Percentiles rank a stretch among this genome's conserved stretches.
Evolutionary conservation across 1,140 invertebrate genomes (phyloP).

Genomic region (Anthonomus grandis): DNA sequence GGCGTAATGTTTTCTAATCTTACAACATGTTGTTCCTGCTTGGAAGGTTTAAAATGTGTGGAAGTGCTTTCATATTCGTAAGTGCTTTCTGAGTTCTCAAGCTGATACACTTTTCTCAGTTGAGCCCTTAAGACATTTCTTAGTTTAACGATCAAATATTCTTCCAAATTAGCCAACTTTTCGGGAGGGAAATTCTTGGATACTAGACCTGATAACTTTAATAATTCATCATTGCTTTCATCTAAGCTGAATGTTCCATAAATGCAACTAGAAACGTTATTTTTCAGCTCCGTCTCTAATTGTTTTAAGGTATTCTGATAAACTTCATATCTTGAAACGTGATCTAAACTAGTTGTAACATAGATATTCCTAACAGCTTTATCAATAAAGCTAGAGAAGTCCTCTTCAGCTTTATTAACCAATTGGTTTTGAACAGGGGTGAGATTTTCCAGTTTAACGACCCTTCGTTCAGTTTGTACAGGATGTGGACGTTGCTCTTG

Average conservation of each 20-base stretch:
- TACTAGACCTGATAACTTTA: neutral
- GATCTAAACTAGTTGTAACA: neutral
- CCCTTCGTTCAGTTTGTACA: neutral
- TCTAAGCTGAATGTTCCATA: neutral
- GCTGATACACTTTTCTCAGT: neutral
- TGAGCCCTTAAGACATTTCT: neutral
- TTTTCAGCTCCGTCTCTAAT: slow-evolving; percentile 4
- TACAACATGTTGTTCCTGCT: neutral
- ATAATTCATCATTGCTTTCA: neutral
- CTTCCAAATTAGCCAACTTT: neutral
- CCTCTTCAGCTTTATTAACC: neutral
- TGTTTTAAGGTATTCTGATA: neutral
- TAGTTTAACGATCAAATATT: slow-evolving; percentile 2
- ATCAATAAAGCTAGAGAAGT: neutral
- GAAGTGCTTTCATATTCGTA: neutral
- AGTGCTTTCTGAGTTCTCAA: neutral
- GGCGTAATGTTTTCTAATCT: slow-evolving; percentile 14
- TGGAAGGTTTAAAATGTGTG: no score
- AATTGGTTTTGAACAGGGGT: slow-evolving; percentile 5
- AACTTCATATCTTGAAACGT: neutral
- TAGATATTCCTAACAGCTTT: neutral
- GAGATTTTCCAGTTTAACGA: slow-evolving; percentile 12
- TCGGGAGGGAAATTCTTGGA: neutral
- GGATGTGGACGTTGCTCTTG: neutral
- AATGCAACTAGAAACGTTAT: neutral